Percentiles rank a stretch among this genome's conserved stretches.
These are phyloP conservation scores for Heliothis virescens DNA, from an alignment of 1,140 invertebrate species.

Conservation along the genomic window DNA sequence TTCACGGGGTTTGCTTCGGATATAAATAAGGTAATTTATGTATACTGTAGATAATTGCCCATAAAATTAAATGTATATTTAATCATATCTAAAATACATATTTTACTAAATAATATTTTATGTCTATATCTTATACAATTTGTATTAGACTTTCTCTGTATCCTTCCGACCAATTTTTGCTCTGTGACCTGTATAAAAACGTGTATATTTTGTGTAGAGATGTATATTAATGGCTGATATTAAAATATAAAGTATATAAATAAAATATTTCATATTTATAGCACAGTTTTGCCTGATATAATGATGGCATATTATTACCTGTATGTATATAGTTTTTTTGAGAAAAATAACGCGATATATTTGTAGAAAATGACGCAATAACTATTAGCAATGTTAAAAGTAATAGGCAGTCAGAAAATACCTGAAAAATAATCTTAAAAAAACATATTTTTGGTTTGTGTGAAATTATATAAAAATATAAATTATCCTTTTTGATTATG, in stretches of 20 bases:
- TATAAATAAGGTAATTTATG: constrained; percentile 23
- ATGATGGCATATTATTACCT: not conserved
- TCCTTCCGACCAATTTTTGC: constrained; percentile 37
- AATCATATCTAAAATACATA: constrained; percentile 46
- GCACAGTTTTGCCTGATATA: not conserved
- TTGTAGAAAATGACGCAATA: not conserved
- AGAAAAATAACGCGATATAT: not conserved
- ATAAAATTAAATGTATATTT: constrained; percentile 48
- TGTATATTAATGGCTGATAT: constrained; percentile 16
- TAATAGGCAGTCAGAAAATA: too few relatives aligned
- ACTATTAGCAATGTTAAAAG: not conserved
- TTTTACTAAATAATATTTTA: constrained; percentile 41
- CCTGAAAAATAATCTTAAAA: too few relatives aligned
- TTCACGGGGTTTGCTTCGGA: constrained; percentile 52
- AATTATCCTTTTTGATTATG: not conserved
- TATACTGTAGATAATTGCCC: constrained; percentile 60
- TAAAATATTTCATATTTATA: constrained; percentile 12
- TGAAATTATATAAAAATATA: too few relatives aligned
- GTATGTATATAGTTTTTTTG: not conserved
- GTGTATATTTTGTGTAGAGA: constrained; percentile 8
- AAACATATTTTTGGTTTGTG: too few relatives aligned
- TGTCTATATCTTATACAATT: constrained; percentile 39
- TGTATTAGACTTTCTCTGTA: constrained; percentile 34
- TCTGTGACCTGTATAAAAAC: constrained; percentile 26
- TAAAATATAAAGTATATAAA: not conserved